Evolutionary conservation across 1,140 invertebrate genomes (phyloP), one percentile per base, ranked within the genome.

Genomic region (Oreohelix idahoensis): DNA sequence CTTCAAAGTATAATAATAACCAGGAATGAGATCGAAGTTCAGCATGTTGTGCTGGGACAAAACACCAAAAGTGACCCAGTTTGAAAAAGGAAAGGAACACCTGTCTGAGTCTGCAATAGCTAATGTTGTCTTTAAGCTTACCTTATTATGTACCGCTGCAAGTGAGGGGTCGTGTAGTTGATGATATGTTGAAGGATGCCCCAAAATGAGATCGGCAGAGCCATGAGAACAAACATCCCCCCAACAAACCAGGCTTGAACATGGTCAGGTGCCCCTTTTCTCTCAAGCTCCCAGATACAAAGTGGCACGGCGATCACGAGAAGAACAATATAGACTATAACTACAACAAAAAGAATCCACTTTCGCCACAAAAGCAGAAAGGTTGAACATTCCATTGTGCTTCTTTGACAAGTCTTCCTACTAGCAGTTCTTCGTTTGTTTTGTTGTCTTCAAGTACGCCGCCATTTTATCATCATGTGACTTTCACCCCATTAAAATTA

Each of bases 171-270:
- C 0, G 96, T 98, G 89, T 98, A 99, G 93, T 98, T 96, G 80
- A 98, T 95, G 89, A 98, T 94, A 93, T 99, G 98, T 92, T 97
- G 96, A 45, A 96, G 95, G 86, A 99, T 98, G 92, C 98, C 96
- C 95, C 97, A 98, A 87, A 99, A 95, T 53, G 97, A 97, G 63
- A 99, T 96, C 4, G 97, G 97, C 36, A 99, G 93, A 0, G 97
- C 96, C 78, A 98, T 93, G 80, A 98, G 94, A 29, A 97, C 97
- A 94, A 99, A 98, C 26, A 97, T 94, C 13, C 97, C 97, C 2
- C 96, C 97, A 85, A 98, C 95, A 70, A 98, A 93, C 92, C 92
- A 93, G 42, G 95, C 95, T 92, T 96, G 95, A 13, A 92, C 89
- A 83, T 92, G 88, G 29, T 84, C 85, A 13, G 90, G 86, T 66